Conservation (phyloP, 1,140 invertebrate species). For the Psilanteris sp. region DNA sequence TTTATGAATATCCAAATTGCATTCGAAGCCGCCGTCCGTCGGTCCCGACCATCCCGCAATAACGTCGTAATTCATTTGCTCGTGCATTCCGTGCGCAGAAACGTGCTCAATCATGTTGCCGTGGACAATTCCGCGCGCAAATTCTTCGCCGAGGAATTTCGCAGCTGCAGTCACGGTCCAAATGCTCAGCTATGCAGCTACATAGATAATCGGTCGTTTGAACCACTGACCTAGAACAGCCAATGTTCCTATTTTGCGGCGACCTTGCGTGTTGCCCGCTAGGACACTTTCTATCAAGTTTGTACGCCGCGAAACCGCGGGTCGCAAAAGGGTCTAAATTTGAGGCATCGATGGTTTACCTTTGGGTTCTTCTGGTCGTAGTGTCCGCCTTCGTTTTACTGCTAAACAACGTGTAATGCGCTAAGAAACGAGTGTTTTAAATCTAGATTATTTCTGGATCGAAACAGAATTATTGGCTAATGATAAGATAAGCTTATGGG, state of each 20-base stretch:
- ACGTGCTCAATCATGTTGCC: constrained; percentile 31
- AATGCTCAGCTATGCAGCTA: constrained; percentile 6
- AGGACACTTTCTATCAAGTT: too few relatives aligned
- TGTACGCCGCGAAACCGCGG: too few relatives aligned
- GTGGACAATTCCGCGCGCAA: constrained; percentile 13
- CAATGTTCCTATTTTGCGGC: constrained; percentile 16
- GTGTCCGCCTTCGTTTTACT: too few relatives aligned
- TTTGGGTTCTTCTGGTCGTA: too few relatives aligned
- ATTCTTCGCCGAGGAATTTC: constrained; percentile 8
- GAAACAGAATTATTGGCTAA: too few relatives aligned
- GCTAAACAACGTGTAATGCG: too few relatives aligned
- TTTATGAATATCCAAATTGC: constrained; percentile 71
- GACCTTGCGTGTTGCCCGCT: constrained; percentile 24
- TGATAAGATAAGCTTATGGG: too few relatives aligned
- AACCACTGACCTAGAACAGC: constrained; percentile 26
- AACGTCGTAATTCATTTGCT: constrained; percentile 53
- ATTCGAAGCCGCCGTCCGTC: constrained; percentile 49
- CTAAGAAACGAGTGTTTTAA: too few relatives aligned
- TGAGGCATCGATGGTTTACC: too few relatives aligned
- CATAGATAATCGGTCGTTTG: too few relatives aligned
- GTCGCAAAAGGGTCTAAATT: too few relatives aligned
- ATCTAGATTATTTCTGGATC: too few relatives aligned
- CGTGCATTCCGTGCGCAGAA: constrained; percentile 31
- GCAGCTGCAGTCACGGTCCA: constrained; percentile 22
- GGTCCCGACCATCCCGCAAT: constrained; percentile 56